phyloP scores from a whole-genome alignment of 2,113 vertebrate species.

The Mobula hypostoma region DNA sequence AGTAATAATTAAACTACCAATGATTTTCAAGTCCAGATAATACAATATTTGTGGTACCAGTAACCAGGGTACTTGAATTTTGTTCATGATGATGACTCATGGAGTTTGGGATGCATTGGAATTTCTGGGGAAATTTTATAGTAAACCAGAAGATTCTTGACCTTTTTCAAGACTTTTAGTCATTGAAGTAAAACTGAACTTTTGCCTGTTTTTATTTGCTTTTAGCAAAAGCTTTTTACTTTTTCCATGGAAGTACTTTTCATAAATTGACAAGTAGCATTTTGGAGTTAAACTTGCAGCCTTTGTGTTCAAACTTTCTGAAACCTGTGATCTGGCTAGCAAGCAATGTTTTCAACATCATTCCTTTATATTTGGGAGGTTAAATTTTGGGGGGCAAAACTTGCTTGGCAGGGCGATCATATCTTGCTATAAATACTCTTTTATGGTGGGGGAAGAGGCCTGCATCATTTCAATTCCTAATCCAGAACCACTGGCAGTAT shows the following conservation, averaged over 20 bases:
- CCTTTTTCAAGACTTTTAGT: background rate
- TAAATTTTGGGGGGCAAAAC: background rate
- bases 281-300: background rate
- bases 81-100: background rate
- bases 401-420: too few species aligned
- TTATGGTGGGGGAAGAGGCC: too few species aligned
- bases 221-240: too few species aligned
- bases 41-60: background rate
- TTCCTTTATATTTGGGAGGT: background rate
- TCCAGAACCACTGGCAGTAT: background rate
- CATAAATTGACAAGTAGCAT: too few species aligned
- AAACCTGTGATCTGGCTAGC: background rate
- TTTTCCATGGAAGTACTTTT: too few species aligned
- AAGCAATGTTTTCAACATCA: background rate
- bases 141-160: background rate
- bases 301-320: background rate
- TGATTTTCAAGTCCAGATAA: background rate
- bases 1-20: background rate
- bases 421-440: too few species aligned
- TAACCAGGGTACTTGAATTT: background rate
- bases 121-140: background rate
- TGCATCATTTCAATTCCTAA: too few species aligned
- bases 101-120: background rate
- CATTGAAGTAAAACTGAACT: too few species aligned
- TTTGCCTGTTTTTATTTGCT: too few species aligned